phyloP scores from a whole-genome alignment of 2,888 invertebrate genomes.

The Rapana venosa region DNA sequence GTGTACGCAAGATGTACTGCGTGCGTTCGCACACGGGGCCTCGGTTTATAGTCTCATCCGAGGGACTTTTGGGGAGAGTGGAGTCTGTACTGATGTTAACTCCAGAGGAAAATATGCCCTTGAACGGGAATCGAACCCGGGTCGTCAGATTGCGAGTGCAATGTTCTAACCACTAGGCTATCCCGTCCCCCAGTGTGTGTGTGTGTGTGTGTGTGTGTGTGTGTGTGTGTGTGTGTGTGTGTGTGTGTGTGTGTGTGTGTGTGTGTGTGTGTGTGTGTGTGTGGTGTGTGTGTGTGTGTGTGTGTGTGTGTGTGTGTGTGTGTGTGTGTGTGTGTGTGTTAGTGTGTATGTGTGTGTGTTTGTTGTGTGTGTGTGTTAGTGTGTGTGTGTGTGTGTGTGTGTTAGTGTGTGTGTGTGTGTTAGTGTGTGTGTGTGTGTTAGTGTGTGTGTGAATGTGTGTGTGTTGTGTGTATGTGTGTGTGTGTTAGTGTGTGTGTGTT shows the following conservation, averaged over 20 bases:
- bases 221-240: background rate
- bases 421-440: conserved; percentile 16
- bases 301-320: background rate
- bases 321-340: background rate
- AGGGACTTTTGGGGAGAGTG: too few species aligned
- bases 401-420: too few species aligned
- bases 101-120: too few species aligned
- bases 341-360: conserved; percentile 5
- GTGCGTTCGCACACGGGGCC: too few species aligned
- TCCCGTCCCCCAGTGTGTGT: background rate
- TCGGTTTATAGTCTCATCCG: too few species aligned
- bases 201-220: conserved; percentile 16
- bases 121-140: too few species aligned
- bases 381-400: background rate
- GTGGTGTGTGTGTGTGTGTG: background rate
- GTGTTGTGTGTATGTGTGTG: background rate
- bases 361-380: background rate
- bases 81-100: too few species aligned
- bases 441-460: background rate
- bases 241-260: conserved; percentile 20
- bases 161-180: too few species aligned
- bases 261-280: background rate
- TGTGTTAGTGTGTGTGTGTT: background rate
- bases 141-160: too few species aligned
- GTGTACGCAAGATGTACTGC: too few species aligned